Conservation (phyloP, 1,140 invertebrate species). For the Drosophila pruinosa region DNA sequence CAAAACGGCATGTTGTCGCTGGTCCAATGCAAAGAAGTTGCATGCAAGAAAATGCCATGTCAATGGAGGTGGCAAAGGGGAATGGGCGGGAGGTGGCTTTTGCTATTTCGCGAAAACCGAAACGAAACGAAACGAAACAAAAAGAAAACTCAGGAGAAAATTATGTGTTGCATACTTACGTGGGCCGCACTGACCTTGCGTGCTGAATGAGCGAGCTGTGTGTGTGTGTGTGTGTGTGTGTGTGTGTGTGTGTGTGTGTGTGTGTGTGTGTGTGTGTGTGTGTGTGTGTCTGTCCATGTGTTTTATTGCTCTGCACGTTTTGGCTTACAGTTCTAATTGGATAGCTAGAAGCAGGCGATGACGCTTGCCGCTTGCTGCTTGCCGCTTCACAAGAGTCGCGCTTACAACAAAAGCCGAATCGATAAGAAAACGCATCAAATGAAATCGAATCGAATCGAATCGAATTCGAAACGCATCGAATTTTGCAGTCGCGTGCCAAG, state of each 20-base stretch:
- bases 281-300: conserved; percentile 25
- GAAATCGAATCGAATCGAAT: conserved; percentile 43
- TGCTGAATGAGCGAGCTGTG: conserved; percentile 11
- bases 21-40: conserved; percentile 38
- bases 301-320: conserved; percentile 73
- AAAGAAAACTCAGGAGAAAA: conserved; percentile 44
- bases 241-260: too few species aligned
- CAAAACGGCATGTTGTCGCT: conserved; percentile 15
- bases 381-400: too few species aligned
- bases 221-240: too few species aligned
- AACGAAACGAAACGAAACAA: conserved; percentile 7
- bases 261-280: not conserved
- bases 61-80: not conserved
- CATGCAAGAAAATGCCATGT: conserved; percentile 18
- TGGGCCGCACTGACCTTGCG: conserved; percentile 75
- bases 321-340: conserved; percentile 71
- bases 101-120: conserved; percentile 24
- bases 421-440: conserved; percentile 39
- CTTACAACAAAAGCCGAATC: conserved; percentile 55
- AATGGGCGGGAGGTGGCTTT: too few species aligned
- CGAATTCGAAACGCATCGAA: conserved; percentile 30
- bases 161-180: conserved; percentile 79
- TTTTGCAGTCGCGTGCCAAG: conserved; percentile 32
- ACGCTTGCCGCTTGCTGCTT: too few species aligned
- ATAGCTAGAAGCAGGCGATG: conserved; percentile 46